Conservation (phyloP, 2,797 vertebrate genomes). For the Chloroceryle inda region DNA sequence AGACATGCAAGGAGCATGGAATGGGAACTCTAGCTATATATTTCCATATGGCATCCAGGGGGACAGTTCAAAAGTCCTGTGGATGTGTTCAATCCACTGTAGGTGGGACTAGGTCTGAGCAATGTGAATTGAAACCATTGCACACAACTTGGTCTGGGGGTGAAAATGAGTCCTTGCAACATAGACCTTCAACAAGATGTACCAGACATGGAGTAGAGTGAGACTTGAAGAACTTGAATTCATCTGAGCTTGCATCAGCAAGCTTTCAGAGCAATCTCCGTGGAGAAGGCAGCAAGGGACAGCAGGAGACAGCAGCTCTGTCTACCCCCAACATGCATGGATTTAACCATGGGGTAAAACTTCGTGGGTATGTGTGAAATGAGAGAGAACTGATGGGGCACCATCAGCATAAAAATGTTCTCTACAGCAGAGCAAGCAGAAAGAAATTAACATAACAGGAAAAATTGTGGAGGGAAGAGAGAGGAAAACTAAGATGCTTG, state of each 20-base stretch:
- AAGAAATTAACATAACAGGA: background rate
- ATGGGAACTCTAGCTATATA: background rate
- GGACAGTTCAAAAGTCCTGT: background rate
- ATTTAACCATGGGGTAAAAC: background rate
- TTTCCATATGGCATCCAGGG: background rate
- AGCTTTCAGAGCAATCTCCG: background rate
- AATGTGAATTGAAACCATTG: background rate
- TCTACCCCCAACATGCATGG: background rate
- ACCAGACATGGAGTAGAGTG: background rate
- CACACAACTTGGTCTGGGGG: accelerated
- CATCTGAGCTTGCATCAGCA: background rate
- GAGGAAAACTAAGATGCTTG: background rate
- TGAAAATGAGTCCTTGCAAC: background rate
- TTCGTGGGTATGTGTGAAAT: background rate
- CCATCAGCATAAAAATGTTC: background rate
- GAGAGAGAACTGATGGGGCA: background rate
- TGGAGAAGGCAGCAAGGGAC: background rate
- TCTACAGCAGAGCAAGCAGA: background rate
- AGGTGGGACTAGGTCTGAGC: background rate
- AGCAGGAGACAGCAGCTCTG: background rate
- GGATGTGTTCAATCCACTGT: background rate
- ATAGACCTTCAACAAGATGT: background rate
- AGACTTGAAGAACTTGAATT: background rate
- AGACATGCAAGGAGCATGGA: background rate
- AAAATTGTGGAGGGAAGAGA: background rate